Evolutionary conservation across 37 sponge, comb jelly and placozoan species (phyloP).

Genomic region (Chondrilla cf. caribensis): DNA sequence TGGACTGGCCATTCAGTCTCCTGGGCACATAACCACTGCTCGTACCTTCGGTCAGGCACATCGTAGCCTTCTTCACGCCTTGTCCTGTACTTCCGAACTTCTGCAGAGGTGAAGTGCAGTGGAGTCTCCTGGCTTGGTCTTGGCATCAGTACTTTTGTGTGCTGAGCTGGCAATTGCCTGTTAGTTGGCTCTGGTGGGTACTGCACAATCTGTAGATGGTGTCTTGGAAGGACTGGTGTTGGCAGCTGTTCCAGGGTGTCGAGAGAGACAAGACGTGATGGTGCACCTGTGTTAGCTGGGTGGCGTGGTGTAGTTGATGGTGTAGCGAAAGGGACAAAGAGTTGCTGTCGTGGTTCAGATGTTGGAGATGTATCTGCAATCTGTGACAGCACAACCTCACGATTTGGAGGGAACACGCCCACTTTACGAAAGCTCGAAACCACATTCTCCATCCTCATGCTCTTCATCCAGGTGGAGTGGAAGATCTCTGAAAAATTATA

Average conservation of each 20-base stretch:
- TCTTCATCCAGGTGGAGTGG: not conserved
- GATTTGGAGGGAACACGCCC: not conserved
- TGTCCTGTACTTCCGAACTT: not conserved
- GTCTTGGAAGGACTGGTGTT: too few relatives aligned
- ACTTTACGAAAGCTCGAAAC: not conserved
- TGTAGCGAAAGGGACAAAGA: not conserved
- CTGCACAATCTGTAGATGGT: too few relatives aligned
- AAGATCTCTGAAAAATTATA: constrained; percentile 19
- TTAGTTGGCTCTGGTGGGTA: too few relatives aligned
- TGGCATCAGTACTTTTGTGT: too few relatives aligned
- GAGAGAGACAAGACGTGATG: too few relatives aligned
- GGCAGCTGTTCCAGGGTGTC: too few relatives aligned
- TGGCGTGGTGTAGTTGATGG: constrained; percentile 1
- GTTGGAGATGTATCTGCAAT: not conserved
- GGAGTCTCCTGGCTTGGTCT: too few relatives aligned
- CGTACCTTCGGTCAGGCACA: not conserved
- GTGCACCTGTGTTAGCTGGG: too few relatives aligned
- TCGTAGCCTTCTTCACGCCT: constrained; percentile 6
- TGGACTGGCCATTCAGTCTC: too few relatives aligned
- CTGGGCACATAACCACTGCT: not conserved
- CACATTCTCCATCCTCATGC: constrained; percentile 1
- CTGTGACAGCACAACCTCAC: constrained; percentile 6
- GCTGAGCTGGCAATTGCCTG: too few relatives aligned
- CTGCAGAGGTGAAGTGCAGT: not conserved
- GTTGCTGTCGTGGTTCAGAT: not conserved